Evolutionary conservation across 1,140 invertebrate species (phyloP).

Genomic region (Tetramorium simillimum): DNA sequence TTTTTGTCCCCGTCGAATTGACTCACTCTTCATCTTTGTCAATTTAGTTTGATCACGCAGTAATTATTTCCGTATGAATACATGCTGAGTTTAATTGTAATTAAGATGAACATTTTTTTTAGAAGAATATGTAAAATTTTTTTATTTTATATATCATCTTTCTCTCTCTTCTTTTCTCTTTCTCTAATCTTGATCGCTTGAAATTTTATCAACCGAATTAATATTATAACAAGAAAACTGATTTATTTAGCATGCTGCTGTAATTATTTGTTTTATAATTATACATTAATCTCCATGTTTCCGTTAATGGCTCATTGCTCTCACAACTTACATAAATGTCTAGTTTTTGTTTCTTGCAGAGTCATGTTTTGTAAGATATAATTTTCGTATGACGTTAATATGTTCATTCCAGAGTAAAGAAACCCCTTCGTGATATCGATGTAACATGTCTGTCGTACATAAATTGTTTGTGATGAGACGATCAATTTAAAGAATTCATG

Average conservation of each 20-base stretch:
- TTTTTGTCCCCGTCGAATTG: slow-evolving; percentile 28
- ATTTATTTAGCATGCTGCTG: not conserved
- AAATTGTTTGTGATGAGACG: not conserved
- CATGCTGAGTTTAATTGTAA: not conserved
- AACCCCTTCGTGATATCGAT: not conserved
- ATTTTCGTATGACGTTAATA: not conserved
- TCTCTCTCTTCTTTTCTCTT: not conserved
- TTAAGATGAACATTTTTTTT: not conserved
- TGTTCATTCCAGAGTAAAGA: not conserved
- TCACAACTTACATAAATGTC: not conserved
- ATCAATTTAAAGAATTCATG: slow-evolving; percentile 7
- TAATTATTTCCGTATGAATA: slow-evolving; percentile 11
- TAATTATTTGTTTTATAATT: not conserved
- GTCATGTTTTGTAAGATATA: not conserved
- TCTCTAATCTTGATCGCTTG: not conserved
- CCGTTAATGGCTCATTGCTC: not conserved
- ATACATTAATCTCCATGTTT: not conserved
- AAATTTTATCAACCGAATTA: not conserved
- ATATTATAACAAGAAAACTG: not conserved
- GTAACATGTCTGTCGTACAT: not conserved
- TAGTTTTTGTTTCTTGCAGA: not conserved
- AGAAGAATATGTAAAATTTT: not conserved
- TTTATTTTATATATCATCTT: not conserved
- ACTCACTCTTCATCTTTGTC: slow-evolving; percentile 1
- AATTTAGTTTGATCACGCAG: not conserved